phyloP scores from a whole-genome alignment of 2,888 invertebrate genomes.

The Archaeoteleia sp. region DNA sequence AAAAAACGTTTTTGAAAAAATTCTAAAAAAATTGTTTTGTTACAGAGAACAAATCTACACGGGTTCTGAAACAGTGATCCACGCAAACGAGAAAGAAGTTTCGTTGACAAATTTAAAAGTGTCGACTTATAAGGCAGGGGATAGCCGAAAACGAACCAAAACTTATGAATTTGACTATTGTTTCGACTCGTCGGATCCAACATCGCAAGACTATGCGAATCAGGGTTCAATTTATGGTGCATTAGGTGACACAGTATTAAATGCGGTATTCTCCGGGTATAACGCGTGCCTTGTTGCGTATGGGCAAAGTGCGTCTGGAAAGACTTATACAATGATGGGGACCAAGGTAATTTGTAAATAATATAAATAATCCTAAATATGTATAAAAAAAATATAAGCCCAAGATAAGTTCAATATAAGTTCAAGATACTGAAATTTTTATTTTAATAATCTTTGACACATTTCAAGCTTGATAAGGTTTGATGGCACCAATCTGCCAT shows the following conservation, averaged over 20 bases:
- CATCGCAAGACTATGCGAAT: conserved; percentile 76
- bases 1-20: no score
- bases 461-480: no score
- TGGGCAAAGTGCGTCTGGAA: no score
- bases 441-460: no score
- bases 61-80: conserved; percentile 65
- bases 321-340: no score
- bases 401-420: no score
- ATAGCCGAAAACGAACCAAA: conserved; percentile 80
- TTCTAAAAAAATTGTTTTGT: conserved; percentile 4
- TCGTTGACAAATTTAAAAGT: conserved; percentile 76
- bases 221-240: conserved; percentile 81
- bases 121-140: conserved; percentile 80
- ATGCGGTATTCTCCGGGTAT: conserved; percentile 79
- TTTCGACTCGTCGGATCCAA: conserved; percentile 77
- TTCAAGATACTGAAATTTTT: no score
- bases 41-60: conserved; percentile 63
- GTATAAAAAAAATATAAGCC: no score
- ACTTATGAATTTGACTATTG: conserved; percentile 81
- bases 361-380: no score
- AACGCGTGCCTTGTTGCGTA: no score
- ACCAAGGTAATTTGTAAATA: no score
- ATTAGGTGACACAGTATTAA: conserved; percentile 80
- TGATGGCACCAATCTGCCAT: no score
- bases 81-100: conserved; percentile 59